A percentile compares a stretch with the other conserved stretches of the same genome.
Evolutionary conservation across 2,888 invertebrate species (phyloP).

Genomic region (Tachina fera): DNA sequence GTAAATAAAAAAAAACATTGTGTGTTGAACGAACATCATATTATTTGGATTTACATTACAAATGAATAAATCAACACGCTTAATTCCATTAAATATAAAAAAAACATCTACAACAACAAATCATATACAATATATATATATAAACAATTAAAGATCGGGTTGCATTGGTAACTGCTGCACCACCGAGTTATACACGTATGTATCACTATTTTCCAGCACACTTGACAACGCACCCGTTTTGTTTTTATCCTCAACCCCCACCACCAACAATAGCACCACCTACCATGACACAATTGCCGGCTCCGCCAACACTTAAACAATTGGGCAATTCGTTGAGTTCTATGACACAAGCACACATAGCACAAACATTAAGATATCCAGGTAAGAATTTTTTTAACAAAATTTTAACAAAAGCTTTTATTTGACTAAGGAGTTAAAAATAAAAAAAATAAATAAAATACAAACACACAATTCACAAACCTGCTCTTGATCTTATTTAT

Average conservation of each 20-base stretch:
- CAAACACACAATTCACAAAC: neutral
- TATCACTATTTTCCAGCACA: constrained; percentile 86
- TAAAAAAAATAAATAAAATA: neutral
- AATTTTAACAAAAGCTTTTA: neutral
- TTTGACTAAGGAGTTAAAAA: neutral
- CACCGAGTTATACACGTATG: constrained; percentile 86
- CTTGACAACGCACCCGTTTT: constrained; percentile 84
- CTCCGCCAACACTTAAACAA: constrained; percentile 82
- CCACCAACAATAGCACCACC: constrained; percentile 78
- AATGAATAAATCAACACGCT: constrained; percentile 39
- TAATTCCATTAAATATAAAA: constrained; percentile 20
- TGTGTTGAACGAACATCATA: constrained; percentile 41
- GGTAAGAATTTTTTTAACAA: constrained; percentile 76
- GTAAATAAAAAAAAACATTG: constrained; percentile 34
- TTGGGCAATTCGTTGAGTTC: constrained; percentile 75
- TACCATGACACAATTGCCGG: constrained; percentile 79
- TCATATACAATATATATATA: constrained; percentile 32
- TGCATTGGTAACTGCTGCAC: constrained; percentile 86
- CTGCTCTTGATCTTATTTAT: neutral
- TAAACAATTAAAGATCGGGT: constrained; percentile 84
- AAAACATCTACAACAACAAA: neutral
- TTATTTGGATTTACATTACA: constrained; percentile 31
- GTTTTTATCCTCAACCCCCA: constrained; percentile 83
- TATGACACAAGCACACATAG: constrained; percentile 81
- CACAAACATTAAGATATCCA: constrained; percentile 83